phyloP scores from a whole-genome alignment of 2,113 vertebrate genomes.

The Tychaedon coryphoeus region DNA sequence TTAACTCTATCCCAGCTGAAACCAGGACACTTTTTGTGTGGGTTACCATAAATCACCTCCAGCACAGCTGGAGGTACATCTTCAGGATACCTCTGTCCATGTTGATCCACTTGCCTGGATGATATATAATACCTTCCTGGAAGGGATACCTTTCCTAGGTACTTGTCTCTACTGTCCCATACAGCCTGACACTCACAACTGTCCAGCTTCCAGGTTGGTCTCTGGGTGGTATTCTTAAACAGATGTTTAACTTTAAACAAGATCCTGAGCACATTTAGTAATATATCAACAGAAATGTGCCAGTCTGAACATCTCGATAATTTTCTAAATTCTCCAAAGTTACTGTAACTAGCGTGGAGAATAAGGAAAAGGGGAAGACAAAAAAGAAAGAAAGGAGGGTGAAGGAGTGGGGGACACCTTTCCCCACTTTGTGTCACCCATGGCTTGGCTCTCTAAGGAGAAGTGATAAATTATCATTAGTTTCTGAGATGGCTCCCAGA shows the following conservation, averaged over 20 bases:
- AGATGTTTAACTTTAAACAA: background rate
- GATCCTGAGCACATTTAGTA: background rate
- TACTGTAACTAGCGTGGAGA: background rate
- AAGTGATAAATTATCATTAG: background rate
- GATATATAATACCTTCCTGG: too few relatives aligned
- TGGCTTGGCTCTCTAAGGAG: background rate
- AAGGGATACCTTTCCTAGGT: background rate
- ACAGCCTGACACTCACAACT: background rate
- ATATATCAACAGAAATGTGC: background rate
- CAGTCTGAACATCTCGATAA: background rate
- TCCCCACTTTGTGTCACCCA: background rate
- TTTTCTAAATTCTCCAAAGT: background rate
- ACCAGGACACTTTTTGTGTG: too few relatives aligned
- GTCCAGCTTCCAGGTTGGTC: too few relatives aligned
- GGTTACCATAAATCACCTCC: background rate
- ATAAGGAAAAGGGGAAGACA: background rate
- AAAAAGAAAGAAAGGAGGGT: background rate
- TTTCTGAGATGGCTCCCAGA: background rate
- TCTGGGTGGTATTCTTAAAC: background rate
- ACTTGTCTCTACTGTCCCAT: accelerated
- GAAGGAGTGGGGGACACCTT: background rate
- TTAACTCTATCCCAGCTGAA: background rate
- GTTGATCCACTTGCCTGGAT: background rate
- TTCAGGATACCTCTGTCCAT: background rate
- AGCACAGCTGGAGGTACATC: background rate